phyloP scores from a whole-genome alignment of 2,797 vertebrate genomes.

The Salmo trutta region DNA sequence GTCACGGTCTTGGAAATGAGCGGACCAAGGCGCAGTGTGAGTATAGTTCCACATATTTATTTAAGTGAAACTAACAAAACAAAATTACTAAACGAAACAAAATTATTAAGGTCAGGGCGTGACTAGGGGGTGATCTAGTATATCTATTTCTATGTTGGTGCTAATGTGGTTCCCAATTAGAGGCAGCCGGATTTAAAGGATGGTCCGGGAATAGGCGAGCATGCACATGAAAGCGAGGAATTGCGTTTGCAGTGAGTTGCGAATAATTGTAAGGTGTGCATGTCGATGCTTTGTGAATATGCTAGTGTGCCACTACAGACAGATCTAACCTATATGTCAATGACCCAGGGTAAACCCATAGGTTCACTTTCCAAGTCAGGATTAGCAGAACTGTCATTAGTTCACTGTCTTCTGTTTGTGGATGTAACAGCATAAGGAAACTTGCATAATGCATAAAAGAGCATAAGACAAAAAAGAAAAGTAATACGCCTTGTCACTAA shows the following conservation, averaged over 20 bases:
- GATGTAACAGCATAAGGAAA: not conserved
- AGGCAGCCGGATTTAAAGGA: slow-evolving; percentile 66
- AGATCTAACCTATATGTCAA: slow-evolving; percentile 22
- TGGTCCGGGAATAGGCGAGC: slow-evolving; percentile 46
- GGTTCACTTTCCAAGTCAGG: slow-evolving; percentile 31
- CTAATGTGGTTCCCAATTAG: no score
- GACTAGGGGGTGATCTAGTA: no score
- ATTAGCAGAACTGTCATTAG: not conserved
- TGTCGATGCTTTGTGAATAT: slow-evolving; percentile 14
- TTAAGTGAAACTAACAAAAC: no score
- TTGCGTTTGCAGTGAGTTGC: slow-evolving; percentile 6
- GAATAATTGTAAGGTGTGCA: slow-evolving; percentile 10
- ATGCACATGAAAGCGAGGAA: slow-evolving; percentile 30
- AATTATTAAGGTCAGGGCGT: no score
- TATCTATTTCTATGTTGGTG: no score
- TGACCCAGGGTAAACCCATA: slow-evolving; percentile 42
- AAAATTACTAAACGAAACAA: no score
- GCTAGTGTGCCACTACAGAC: not conserved
- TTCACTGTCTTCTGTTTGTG: not conserved
- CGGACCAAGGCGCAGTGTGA: no score
- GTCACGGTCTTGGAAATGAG: no score
- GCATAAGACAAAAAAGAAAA: not conserved
- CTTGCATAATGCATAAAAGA: not conserved
- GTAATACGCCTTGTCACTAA: not conserved
- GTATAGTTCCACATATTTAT: no score